Base-by-base conservation (phyloP, 92 coral and sea anemone species). In the Palythoa grandiflora region DNA sequence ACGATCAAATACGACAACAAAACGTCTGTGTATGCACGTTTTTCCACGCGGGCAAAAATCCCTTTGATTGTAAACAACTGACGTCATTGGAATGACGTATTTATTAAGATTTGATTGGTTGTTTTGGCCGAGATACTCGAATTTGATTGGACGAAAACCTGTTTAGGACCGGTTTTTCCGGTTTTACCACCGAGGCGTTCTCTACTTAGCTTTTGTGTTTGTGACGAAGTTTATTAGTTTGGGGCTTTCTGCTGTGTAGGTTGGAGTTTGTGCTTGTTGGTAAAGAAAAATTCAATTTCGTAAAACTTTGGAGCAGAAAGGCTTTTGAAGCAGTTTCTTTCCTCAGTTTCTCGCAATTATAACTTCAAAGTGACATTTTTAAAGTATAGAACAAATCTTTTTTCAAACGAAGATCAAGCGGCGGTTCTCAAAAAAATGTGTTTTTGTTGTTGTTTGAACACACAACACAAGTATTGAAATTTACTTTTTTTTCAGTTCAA, bases 91-190 rank as follows among this genome's bases (percentile, higher is more conserved):
- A 35, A 72, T 88, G 89, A 91, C 92, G 90, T 88, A 47, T 55
- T 1, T 2, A 35, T 21, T 1, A 0, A 6, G 15, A 39, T 84
- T 61, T 91, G 94, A 91, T 91, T 91, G 94, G 94, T 39, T 78
- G 71, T 35, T 72, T 84, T 9, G n/a, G 65, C 60, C 12, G 50
- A 39, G 78, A 21, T 71, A 70, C 84, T 59, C 77, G 13, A 68
- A 88, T 81, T 38, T 89, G 92, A 95, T 91, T 95, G 98, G 98
- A 72, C 40, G 3, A 89, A 79, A 88, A 75, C 80, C 16, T 65
- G 85, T 59, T 81, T 10, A 50, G 50, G 89, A 91, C 98, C 83
- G 90, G 98, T 95, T 93, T 87, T 71, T 53, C 90, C 80, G 1
- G 91, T 19, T 90, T 44, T 6, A n/a, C 88, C 50, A 57, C 88